A percentile compares a stretch with the other conserved stretches of the same genome.
phyloP scores from a whole-genome alignment of 1,140 invertebrate species.

The Drosophila watanabei region DNA sequence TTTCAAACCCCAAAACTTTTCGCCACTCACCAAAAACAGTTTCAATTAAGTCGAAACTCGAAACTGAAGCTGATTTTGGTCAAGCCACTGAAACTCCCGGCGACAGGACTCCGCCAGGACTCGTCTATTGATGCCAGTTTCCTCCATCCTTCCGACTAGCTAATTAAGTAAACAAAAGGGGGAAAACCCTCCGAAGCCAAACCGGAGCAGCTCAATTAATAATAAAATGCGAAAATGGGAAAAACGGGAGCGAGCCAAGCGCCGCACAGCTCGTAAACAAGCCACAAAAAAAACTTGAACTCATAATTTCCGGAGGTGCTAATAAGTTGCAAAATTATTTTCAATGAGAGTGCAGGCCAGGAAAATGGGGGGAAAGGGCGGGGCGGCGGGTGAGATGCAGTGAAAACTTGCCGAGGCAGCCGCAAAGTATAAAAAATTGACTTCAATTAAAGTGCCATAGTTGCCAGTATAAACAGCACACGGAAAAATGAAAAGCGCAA shows the following conservation, averaged over 20 bases:
- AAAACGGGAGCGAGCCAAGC: conserved; percentile 30
- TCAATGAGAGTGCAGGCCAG: conserved; percentile 65
- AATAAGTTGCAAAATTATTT: conserved; percentile 83
- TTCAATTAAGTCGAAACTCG: conserved; percentile 64
- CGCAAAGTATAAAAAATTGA: conserved; percentile 77
- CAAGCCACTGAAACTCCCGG: conserved; percentile 25
- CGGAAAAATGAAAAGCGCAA: conserved; percentile 75
- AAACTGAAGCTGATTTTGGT: conserved; percentile 13
- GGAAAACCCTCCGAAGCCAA: conserved; percentile 45
- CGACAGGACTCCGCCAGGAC: conserved; percentile 19
- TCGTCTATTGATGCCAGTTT: conserved; percentile 31
- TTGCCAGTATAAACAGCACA: conserved; percentile 75
- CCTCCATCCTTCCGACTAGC: conserved; percentile 36
- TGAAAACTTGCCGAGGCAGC: conserved; percentile 50
- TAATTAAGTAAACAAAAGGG: conserved; percentile 79
- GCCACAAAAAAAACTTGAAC: conserved; percentile 70
- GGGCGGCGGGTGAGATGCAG: neutral
- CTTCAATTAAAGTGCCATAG: conserved; percentile 83
- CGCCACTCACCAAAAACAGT: conserved; percentile 47
- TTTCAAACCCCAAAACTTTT: conserved; percentile 6
- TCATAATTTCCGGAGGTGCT: conserved; percentile 84
- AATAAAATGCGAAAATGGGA: conserved; percentile 60
- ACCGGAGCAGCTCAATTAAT: conserved; percentile 74
- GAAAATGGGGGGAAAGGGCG: neutral
- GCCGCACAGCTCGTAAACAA: conserved; percentile 63